These are phyloP conservation scores for Xanthia icteritia DNA, from an alignment of 2,888 invertebrate species.

Conservation along the genomic window DNA sequence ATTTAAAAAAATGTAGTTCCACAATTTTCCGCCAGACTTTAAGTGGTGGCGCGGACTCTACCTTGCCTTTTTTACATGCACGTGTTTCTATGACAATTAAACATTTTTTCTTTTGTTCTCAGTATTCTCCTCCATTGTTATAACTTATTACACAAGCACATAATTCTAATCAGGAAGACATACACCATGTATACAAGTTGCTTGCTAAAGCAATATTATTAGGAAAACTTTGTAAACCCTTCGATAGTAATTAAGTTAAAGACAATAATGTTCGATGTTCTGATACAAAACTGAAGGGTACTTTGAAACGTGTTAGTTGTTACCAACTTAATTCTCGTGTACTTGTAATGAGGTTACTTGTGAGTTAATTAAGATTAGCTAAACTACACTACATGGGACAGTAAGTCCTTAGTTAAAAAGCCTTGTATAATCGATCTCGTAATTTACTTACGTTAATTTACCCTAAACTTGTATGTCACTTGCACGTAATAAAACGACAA, in stretches of 20 bases:
- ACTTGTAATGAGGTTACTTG: conserved; percentile 37
- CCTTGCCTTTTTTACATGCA: too few relatives aligned
- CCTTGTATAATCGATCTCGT: background rate
- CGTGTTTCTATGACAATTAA: too few relatives aligned
- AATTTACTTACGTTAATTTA: background rate
- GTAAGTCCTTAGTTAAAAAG: background rate
- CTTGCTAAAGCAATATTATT: conserved; percentile 21
- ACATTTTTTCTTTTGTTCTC: too few relatives aligned
- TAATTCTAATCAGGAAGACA: background rate
- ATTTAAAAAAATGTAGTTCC: too few relatives aligned
- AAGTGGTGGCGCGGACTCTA: too few relatives aligned
- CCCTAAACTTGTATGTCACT: background rate
- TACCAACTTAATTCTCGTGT: conserved; percentile 32
- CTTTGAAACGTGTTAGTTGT: conserved; percentile 13
- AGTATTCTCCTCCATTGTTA: too few relatives aligned
- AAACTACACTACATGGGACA: background rate
- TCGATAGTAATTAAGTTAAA: conserved; percentile 42
- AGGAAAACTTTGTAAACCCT: conserved; percentile 35
- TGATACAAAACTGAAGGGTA: conserved; percentile 27
- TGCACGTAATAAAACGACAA: too few relatives aligned
- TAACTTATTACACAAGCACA: background rate
- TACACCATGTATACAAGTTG: conserved; percentile 32
- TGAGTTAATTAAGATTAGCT: conserved; percentile 31
- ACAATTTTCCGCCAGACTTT: too few relatives aligned
- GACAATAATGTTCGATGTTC: conserved; percentile 35